Percentiles rank a stretch among this genome's conserved stretches.
Evolutionary conservation across 2,113 vertebrate species (phyloP).

Genomic region (Lepus americanus): DNA sequence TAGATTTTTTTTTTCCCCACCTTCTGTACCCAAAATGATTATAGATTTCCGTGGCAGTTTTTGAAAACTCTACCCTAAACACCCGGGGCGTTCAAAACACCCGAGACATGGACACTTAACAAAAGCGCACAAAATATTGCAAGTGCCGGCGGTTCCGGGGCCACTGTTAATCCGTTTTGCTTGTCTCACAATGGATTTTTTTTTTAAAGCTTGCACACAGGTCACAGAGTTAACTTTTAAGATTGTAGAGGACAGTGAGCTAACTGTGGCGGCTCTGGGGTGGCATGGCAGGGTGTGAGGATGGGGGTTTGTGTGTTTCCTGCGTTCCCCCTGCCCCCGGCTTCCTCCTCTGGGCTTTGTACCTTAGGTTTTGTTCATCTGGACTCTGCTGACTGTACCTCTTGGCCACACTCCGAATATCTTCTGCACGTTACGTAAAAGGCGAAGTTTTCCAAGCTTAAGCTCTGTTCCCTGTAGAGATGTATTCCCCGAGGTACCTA

Average conservation of each 20-base stretch:
- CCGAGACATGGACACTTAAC: constrained; percentile 6
- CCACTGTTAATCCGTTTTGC: constrained; percentile 2
- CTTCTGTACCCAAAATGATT: constrained; percentile 63
- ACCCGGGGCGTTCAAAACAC: constrained; percentile 1
- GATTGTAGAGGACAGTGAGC: constrained; percentile 84
- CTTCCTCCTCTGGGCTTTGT: constrained; percentile 32
- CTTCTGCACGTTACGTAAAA: constrained; percentile 38
- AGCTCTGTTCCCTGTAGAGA: constrained; percentile 54
- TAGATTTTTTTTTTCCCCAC: neutral
- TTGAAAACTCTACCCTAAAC: neutral
- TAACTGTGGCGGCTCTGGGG: constrained; percentile 66
- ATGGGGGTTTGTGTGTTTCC: constrained; percentile 76
- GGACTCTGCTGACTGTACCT: constrained; percentile 54
- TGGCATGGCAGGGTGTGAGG: constrained; percentile 60
- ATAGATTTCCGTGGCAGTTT: constrained; percentile 57
- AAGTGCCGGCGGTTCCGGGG: neutral
- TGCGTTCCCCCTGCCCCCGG: constrained; percentile 57
- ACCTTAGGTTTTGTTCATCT: constrained; percentile 1
- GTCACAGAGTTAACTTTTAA: constrained; percentile 83
- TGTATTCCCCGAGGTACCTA: constrained; percentile 64
- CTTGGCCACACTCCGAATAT: constrained; percentile 36
- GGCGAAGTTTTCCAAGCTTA: constrained; percentile 66
- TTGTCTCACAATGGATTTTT: constrained; percentile 41
- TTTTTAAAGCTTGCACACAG: constrained; percentile 82
- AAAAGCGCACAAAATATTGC: constrained; percentile 63